A percentile compares a stretch with the other conserved stretches of the same genome.
phyloP scores from a whole-genome alignment of 2,113 vertebrate genomes.

The Corythornis cristatus region DNA sequence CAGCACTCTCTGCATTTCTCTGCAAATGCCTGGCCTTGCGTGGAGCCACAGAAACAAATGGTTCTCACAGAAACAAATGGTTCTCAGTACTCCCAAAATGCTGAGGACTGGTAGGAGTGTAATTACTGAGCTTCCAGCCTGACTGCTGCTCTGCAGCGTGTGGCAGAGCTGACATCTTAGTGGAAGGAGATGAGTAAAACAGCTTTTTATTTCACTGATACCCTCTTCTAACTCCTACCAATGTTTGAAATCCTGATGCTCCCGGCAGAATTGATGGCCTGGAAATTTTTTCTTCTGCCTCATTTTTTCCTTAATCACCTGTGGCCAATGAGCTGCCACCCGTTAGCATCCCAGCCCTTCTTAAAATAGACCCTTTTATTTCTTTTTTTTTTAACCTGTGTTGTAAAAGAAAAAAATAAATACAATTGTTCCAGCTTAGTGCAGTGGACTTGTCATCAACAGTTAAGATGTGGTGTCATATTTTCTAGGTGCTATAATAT shows the following conservation, averaged over 20 bases:
- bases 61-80: not conserved
- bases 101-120: not conserved
- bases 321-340: not conserved
- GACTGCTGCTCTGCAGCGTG: not conserved
- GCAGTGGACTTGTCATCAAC: constrained; percentile 12
- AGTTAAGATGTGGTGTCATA: constrained; percentile 13
- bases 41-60: not conserved
- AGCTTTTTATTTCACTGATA: not conserved
- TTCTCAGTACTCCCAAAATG: not conserved
- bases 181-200: not conserved
- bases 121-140: not conserved
- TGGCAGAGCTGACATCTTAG: not conserved
- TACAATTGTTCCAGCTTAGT: not conserved
- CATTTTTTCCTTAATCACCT: constrained; percentile 20
- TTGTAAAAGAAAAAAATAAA: not conserved
- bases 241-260: constrained; percentile 21
- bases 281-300: constrained; percentile 15
- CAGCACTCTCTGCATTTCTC: not conserved
- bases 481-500: constrained; percentile 6
- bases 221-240: not conserved
- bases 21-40: not conserved
- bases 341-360: not conserved
- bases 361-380: not conserved
- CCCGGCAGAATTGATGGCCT: not conserved
- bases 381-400: not conserved